Percentiles rank a stretch among this genome's conserved stretches.
Conservation (phyloP, 2,113 vertebrate species). For the Glaucidium brasilianum region DNA sequence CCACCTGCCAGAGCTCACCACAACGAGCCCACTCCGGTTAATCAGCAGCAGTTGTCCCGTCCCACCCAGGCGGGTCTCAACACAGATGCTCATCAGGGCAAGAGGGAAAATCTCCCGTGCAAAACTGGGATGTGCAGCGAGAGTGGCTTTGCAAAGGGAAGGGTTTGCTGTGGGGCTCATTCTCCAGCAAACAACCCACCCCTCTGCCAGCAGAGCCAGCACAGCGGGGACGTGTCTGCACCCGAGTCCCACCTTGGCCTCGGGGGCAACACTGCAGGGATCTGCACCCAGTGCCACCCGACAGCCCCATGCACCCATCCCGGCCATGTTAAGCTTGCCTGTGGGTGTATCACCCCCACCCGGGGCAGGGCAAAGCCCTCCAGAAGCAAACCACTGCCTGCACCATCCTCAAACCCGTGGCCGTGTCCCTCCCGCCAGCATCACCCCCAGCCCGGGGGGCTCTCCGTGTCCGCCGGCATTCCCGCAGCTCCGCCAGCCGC, state of each 20-base stretch:
- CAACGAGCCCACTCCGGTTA: neutral
- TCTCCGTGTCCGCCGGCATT: neutral
- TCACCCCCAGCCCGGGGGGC: rapidly evolving
- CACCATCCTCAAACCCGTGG: rapidly evolving
- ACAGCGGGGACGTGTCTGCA: rapidly evolving
- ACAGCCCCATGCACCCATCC: neutral
- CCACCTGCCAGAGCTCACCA: neutral
- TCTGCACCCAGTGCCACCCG: neutral
- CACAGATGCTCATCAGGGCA: neutral
- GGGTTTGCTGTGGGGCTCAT: rapidly evolving
- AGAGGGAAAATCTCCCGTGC: neutral
- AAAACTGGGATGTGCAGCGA: rapidly evolving
- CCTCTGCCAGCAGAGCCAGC: neutral
- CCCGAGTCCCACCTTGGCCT: rapidly evolving
- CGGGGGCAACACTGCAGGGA: too few species aligned
- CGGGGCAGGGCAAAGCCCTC: neutral
- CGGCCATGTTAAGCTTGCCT: neutral
- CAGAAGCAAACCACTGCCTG: rapidly evolving
- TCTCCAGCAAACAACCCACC: neutral
- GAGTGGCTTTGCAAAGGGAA: neutral
- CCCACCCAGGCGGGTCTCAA: neutral
- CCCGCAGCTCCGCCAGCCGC: neutral
- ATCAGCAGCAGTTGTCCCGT: rapidly evolving
- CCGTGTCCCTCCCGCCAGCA: rapidly evolving
- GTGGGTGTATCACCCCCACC: rapidly evolving